Evolutionary conservation across 2,888 invertebrate species (phyloP), one percentile per base, ranked within the genome.

Genomic region (Alloscopus bannaensis): DNA sequence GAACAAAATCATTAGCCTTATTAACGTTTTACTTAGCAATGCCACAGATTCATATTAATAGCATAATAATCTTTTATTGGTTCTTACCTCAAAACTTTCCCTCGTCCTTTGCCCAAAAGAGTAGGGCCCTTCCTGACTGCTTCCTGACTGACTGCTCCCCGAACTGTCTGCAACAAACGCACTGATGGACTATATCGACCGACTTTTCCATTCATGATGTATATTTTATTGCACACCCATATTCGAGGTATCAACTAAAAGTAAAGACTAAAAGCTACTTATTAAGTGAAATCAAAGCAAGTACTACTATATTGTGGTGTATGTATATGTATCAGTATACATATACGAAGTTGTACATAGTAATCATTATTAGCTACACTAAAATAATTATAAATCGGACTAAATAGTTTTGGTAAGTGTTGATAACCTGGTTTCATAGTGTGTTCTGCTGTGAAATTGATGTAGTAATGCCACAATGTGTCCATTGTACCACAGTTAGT

Each of bases 151-250:
- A n/a, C 87, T 86, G 84, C 86, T 87, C 90, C 90, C 90, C 90
- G 90, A 90, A 90, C 91, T 91, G 90, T 90, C 90, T 90, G 90
- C 89, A 90, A 90, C 90, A 90, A 89, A 91, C 79, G 76, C 84
- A 84, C 84, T 85, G 84, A 81, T 81, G 84, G 84, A 84, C 83
- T 81, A 83, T 71, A 83, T 81, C 82, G 69, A 71, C 75, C 75
- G 75, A 76, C 75, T 68, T 68, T 40, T 40, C 13, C 59, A 52
- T 28, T 24, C 13, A 20, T 36, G 36, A 8, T 36, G n/a, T 16
- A 28, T 28, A 57, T 13, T n/a, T 28, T 22, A 52, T 52, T 22
- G 22, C n/a, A 4, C 13, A 36, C 36, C 6, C 13, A 36, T 36
- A 36, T 13, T 6, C 13, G 6, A 36, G 6, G 13, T 36, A 36